phyloP scores from a whole-genome alignment of 2,113 vertebrate species.

The Rhinichthys klamathensis region DNA sequence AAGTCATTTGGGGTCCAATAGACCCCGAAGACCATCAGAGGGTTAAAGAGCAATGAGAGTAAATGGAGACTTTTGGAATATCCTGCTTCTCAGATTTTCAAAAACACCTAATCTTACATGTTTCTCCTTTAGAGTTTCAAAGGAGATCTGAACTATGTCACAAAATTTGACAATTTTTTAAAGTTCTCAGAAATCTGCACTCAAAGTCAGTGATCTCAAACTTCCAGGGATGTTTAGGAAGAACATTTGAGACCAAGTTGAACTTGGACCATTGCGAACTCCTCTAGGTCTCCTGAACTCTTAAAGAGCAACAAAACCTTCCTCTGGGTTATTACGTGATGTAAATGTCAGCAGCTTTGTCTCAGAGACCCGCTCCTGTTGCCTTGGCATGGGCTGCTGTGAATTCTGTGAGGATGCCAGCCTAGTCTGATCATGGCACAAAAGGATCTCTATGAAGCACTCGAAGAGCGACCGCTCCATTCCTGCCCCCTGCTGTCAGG shows the following conservation, averaged over 20 bases:
- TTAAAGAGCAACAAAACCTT: background rate
- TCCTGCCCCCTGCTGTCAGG: slow-evolving; percentile 40
- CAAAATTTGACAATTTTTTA: background rate
- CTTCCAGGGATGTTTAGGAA: background rate
- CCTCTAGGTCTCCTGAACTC: background rate
- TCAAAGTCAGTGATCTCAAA: background rate
- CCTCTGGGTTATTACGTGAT: slow-evolving; percentile 9
- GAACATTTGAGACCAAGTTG: background rate
- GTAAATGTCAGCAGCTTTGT: slow-evolving; percentile 41
- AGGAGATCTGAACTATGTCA: background rate
- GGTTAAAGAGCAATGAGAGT: background rate
- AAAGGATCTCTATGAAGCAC: background rate
- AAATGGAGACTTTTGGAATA: background rate
- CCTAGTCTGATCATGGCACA: slow-evolving; percentile 36
- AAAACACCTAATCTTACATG: background rate
- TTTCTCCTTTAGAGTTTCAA: background rate
- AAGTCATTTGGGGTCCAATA: no score
- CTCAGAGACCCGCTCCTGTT: slow-evolving; percentile 23
- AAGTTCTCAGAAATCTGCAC: background rate
- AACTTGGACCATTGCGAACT: background rate
- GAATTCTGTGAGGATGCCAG: slow-evolving; percentile 60
- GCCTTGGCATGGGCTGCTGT: slow-evolving; percentile 56
- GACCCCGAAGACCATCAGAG: no score
- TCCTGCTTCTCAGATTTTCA: background rate
- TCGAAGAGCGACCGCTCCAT: background rate